Evolutionary conservation across 1,140 invertebrate genomes (phyloP).

Genomic region (Drosophila oshimai): DNA sequence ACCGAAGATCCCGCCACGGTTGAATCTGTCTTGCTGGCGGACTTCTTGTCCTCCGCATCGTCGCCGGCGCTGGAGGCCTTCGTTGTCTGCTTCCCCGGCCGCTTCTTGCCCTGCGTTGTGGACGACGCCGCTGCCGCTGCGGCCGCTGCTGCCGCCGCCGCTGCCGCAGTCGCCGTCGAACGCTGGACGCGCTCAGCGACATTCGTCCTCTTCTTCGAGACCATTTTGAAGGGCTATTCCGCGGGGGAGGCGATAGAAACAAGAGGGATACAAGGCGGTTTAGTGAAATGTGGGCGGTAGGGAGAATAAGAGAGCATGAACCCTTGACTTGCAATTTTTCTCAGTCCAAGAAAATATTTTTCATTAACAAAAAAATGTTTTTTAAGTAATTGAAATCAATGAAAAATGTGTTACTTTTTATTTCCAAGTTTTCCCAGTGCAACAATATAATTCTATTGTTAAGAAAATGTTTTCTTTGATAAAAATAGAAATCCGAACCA

Average conservation of each 20-base stretch:
- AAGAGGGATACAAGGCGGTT: not conserved
- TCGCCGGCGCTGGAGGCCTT: constrained; percentile 28
- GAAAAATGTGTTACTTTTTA: no score
- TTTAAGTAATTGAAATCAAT: no score
- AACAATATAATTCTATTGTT: no score
- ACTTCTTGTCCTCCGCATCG: constrained; percentile 53
- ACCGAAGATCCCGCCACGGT: not conserved
- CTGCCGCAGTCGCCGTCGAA: constrained; percentile 34
- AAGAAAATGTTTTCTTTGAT: no score
- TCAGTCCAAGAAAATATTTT: no score
- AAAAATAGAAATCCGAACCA: no score
- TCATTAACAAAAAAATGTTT: no score
- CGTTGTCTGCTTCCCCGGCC: constrained; percentile 48
- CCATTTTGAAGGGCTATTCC: constrained; percentile 60
- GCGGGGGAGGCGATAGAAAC: not conserved
- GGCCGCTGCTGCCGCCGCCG: constrained; percentile 21
- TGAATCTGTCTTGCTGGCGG: constrained; percentile 1
- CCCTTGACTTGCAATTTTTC: no score
- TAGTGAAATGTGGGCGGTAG: not conserved
- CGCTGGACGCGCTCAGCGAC: constrained; percentile 70
- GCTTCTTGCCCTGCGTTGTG: constrained; percentile 39
- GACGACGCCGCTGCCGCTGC: constrained; percentile 6
- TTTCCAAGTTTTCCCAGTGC: no score
- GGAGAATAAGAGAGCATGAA: no score
- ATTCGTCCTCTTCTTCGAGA: constrained; percentile 74